Conservation (phyloP, 2,797 vertebrate species). For the Phoxinus dragarum region DNA sequence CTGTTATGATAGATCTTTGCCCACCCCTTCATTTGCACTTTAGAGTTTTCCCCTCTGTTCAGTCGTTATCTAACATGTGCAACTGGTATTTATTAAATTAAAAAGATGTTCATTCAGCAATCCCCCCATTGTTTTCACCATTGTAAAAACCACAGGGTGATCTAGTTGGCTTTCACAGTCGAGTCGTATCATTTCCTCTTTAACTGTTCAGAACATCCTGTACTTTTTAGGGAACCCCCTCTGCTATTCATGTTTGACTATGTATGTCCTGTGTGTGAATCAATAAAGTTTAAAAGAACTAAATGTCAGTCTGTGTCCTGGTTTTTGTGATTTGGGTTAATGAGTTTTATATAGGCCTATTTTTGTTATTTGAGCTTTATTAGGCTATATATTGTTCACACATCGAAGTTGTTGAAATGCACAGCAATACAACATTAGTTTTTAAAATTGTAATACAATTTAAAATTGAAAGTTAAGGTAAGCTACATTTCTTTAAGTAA, state of each 20-base stretch:
- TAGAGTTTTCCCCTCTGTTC: slow-evolving; percentile 59
- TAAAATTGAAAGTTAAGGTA: neutral
- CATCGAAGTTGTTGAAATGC: neutral
- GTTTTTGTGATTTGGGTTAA: slow-evolving; percentile 12
- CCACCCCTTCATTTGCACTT: slow-evolving; percentile 70
- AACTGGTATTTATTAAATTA: slow-evolving; percentile 65
- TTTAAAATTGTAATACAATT: neutral
- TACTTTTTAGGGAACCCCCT: slow-evolving; percentile 77
- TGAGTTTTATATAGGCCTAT: neutral
- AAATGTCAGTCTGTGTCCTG: slow-evolving; percentile 23
- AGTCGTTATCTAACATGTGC: slow-evolving; percentile 54
- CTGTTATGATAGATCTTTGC: slow-evolving; percentile 75
- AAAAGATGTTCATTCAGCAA: slow-evolving; percentile 64
- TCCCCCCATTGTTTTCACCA: slow-evolving; percentile 23
- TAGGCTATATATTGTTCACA: neutral
- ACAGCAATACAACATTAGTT: neutral
- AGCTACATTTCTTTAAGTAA: neutral
- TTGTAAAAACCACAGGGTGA: slow-evolving; percentile 61
- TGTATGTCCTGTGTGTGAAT: slow-evolving; percentile 55
- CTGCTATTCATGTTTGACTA: slow-evolving; percentile 48
- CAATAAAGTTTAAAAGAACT: slow-evolving; percentile 39
- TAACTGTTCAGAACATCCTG: slow-evolving; percentile 75
- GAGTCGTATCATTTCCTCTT: slow-evolving; percentile 75
- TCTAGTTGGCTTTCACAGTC: slow-evolving; percentile 63
- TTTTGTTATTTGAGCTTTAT: neutral